phyloP scores from a whole-genome alignment of 2,113 vertebrate genomes.

The Perca fluviatilis region DNA sequence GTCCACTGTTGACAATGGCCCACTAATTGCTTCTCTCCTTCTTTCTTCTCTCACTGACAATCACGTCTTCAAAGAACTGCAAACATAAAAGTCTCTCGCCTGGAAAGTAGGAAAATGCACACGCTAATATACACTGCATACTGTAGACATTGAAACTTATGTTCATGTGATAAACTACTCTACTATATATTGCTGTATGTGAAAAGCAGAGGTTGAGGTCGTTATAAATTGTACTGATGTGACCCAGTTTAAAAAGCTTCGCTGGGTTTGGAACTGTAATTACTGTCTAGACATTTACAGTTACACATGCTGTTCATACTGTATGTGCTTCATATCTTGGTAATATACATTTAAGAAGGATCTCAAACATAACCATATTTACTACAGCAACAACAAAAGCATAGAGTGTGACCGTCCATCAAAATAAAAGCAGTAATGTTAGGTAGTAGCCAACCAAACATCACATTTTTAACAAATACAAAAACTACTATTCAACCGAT shows the following conservation, averaged over 20 bases:
- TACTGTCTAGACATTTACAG: neutral
- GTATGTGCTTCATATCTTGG: neutral
- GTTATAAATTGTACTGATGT: neutral
- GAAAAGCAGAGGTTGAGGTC: neutral
- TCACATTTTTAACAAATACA: neutral
- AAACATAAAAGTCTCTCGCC: slow-evolving; percentile 10
- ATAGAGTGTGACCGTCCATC: neutral
- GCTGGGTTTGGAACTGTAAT: neutral
- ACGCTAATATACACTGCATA: neutral
- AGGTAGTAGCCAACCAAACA: neutral
- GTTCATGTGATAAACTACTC: slow-evolving; percentile 13
- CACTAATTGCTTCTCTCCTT: slow-evolving; percentile 49
- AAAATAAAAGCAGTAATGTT: neutral
- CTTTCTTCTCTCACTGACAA: slow-evolving; percentile 33
- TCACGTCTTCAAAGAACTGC: slow-evolving; percentile 36
- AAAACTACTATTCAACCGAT: neutral
- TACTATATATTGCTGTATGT: neutral
- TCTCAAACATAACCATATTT: neutral
- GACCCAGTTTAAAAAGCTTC: neutral
- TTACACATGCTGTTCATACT: neutral
- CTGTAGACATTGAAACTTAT: neutral
- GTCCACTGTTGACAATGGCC: slow-evolving; percentile 49
- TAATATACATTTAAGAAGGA: neutral
- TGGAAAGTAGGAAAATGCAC: neutral
- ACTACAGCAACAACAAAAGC: neutral